A percentile compares a stretch with the other conserved stretches of the same genome.
Conservation (phyloP, 2,797 vertebrate species). For the Gallinago solitaria region DNA sequence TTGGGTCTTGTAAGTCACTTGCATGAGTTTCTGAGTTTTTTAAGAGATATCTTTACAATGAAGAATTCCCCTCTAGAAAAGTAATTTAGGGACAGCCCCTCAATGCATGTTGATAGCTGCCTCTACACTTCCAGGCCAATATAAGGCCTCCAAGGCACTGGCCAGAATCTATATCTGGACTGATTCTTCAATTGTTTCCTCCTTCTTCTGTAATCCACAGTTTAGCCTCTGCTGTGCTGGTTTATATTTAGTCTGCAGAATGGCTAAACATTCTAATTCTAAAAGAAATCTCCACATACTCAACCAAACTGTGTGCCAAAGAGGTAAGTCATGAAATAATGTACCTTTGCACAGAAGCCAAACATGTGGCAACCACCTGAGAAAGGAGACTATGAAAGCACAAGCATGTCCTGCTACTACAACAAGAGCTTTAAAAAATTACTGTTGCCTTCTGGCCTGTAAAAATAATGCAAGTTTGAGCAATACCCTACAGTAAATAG, state of each 20-base stretch:
- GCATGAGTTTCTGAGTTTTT: not conserved
- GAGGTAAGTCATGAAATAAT: slow-evolving; percentile 63
- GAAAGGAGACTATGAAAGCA: slow-evolving; percentile 57
- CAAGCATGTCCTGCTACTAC: slow-evolving; percentile 59
- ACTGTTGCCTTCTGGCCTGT: slow-evolving; percentile 69
- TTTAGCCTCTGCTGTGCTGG: not conserved
- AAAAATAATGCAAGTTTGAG: slow-evolving; percentile 66
- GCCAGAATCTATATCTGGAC: not conserved
- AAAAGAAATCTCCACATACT: slow-evolving; percentile 41
- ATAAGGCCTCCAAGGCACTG: not conserved
- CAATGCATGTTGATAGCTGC: not conserved
- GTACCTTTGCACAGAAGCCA: slow-evolving; percentile 64
- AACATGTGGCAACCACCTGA: slow-evolving; percentile 80
- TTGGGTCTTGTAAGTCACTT: not conserved
- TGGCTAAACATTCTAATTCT: not conserved
- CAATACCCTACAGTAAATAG: slow-evolving; percentile 60
- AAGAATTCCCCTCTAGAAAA: not conserved
- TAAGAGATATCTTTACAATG: not conserved
- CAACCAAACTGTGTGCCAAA: slow-evolving; percentile 31
- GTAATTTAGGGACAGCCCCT: not conserved
- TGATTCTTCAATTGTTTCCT: not conserved
- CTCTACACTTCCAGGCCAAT: not conserved
- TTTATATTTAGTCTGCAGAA: slow-evolving; percentile 49
- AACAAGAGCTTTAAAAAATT: slow-evolving; percentile 70
- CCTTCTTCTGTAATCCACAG: not conserved